A percentile compares a stretch with the other conserved stretches of the same genome.
These are phyloP conservation scores for Ophion obscuratus DNA, from an alignment of 2,888 invertebrate genomes.

Conservation along the genomic window DNA sequence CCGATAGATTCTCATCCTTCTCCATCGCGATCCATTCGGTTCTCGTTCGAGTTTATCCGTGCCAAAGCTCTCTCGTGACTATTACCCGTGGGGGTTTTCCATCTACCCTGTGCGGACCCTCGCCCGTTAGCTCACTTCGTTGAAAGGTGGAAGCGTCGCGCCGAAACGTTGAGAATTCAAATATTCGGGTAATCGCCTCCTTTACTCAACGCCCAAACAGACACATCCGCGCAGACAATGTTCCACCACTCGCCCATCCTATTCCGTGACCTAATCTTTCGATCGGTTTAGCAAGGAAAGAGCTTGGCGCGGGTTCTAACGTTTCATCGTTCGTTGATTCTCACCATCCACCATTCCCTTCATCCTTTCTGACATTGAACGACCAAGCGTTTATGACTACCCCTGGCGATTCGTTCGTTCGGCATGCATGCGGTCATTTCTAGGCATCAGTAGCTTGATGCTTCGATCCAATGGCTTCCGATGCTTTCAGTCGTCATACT, in stretches of 20 bases:
- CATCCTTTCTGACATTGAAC: constrained; percentile 71
- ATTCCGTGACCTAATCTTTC: background rate
- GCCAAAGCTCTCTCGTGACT: constrained; percentile 58
- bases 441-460: constrained; percentile 72
- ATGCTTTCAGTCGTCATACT: constrained; percentile 2
- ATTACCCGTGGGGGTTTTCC: constrained; percentile 56
- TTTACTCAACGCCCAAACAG: constrained; percentile 43
- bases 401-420: constrained; percentile 69
- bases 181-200: constrained; percentile 69
- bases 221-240: constrained; percentile 12
- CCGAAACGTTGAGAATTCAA: constrained; percentile 71
- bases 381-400: constrained; percentile 70
- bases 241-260: background rate
- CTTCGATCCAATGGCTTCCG: constrained; percentile 5
- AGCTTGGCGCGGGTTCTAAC: constrained; percentile 42
- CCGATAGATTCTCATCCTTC: constrained; percentile 63
- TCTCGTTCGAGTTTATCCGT: constrained; percentile 55
- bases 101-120: constrained; percentile 37
- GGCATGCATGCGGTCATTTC: constrained; percentile 79
- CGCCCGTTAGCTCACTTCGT: constrained; percentile 44
- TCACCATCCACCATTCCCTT: constrained; percentile 58
- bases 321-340: constrained; percentile 46
- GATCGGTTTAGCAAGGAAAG: constrained; percentile 48
- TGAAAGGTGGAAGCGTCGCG: constrained; percentile 52
- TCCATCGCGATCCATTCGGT: constrained; percentile 63